Conservation (phyloP, 2,113 vertebrate genomes). For the Hippocampus zosterae region DNA sequence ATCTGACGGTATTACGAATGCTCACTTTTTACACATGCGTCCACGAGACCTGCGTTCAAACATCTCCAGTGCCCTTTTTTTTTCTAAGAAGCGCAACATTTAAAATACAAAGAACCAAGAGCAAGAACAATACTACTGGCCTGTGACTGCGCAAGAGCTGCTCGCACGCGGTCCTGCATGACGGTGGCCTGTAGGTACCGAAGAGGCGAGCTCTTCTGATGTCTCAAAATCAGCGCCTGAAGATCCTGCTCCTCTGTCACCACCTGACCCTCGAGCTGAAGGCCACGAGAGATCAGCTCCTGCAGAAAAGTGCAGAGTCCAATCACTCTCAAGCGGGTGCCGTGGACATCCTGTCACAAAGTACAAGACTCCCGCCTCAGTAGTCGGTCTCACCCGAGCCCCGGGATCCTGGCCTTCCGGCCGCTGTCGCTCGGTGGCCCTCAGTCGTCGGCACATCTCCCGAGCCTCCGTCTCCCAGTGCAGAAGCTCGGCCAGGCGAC, state of each 20-base stretch:
- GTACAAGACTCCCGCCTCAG: no score
- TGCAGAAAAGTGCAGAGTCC: slow-evolving; percentile 48
- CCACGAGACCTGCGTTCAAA: neutral
- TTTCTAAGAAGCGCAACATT: neutral
- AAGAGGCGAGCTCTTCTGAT: slow-evolving; percentile 72
- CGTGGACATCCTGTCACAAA: neutral
- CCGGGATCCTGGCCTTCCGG: slow-evolving; percentile 57
- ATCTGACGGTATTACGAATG: neutral
- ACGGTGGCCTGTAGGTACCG: slow-evolving; percentile 66
- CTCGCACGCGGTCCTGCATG: slow-evolving; percentile 76
- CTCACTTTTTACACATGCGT: neutral
- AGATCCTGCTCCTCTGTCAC: slow-evolving; percentile 79
- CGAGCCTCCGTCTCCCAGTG: slow-evolving; percentile 71
- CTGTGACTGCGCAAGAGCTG: slow-evolving; percentile 78
- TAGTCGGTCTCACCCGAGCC: slow-evolving; percentile 48
- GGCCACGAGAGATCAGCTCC: slow-evolving; percentile 78
- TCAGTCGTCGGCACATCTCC: slow-evolving; percentile 62
- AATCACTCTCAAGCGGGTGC: neutral
- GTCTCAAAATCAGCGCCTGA: slow-evolving; percentile 69
- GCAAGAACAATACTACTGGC: slow-evolving; percentile 36
- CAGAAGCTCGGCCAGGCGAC: slow-evolving; percentile 72
- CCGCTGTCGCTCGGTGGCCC: slow-evolving; percentile 38
- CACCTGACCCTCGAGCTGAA: slow-evolving; percentile 78
- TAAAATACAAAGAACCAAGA: neutral
- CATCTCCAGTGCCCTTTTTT: no score